These are phyloP conservation scores for Epinotia ramella DNA, from an alignment of 2,888 invertebrate species.

Conservation along the genomic window DNA sequence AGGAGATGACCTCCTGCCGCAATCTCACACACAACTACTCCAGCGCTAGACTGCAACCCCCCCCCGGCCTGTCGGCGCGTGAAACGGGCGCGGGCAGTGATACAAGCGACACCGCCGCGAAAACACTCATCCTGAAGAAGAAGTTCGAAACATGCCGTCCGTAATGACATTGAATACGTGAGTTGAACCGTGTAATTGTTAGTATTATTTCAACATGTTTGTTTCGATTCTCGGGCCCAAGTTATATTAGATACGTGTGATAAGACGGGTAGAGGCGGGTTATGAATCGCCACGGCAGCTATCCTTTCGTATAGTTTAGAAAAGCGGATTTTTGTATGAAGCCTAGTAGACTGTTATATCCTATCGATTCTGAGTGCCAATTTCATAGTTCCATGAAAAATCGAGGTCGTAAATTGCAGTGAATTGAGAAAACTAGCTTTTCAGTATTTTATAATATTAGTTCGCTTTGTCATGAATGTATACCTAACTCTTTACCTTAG, in stretches of 20 bases:
- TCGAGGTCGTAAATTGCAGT: conserved; percentile 33
- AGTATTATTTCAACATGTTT: too few relatives aligned
- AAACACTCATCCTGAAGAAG: too few relatives aligned
- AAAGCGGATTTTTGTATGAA: neutral
- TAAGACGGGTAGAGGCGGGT: neutral
- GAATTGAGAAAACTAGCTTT: conserved; percentile 29
- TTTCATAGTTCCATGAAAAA: conserved; percentile 37
- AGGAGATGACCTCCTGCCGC: too few relatives aligned
- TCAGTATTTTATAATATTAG: conserved; percentile 28
- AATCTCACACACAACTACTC: too few relatives aligned
- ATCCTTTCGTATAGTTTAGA: neutral
- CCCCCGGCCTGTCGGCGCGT: too few relatives aligned
- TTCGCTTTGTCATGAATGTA: conserved; percentile 4
- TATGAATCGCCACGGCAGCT: neutral
- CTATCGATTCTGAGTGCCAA: neutral
- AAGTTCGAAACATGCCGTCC: too few relatives aligned
- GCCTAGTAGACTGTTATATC: neutral
- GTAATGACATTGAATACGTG: too few relatives aligned
- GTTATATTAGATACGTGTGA: neutral
- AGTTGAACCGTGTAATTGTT: too few relatives aligned
- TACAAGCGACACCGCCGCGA: too few relatives aligned
- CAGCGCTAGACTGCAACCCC: too few relatives aligned
- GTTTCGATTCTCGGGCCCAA: neutral
- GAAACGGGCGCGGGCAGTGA: too few relatives aligned
- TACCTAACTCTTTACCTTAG: neutral